Evolutionary conservation across 2,797 vertebrate species (phyloP), one percentile per base, ranked within the genome.

Genomic region (Sebastes iracundus): DNA sequence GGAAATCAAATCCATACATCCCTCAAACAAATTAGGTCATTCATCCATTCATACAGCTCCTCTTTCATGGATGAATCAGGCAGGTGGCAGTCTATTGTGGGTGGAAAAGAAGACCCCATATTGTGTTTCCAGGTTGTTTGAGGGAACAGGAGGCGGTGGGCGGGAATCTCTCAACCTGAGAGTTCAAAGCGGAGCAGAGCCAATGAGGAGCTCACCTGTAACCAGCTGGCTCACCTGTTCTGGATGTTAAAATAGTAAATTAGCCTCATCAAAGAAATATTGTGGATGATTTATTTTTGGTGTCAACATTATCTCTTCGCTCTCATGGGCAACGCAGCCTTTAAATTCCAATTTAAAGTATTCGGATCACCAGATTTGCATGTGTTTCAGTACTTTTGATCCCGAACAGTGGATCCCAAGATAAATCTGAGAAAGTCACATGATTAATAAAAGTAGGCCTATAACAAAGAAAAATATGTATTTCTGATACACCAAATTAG

Each of bases 31-130:
- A 91, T 90, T 72, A 83, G 71, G 75, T 88, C 61, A 88, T 80
- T 75, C 46, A 62, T 58, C 70, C 68, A 65, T 85, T 86, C 67
- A 63, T 55, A 3, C 18, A 66, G 86, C 90, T 94, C 88, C 23
- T 56, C 86, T 95, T 94, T 95, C 92, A 89, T 49, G 56, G 82
- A 84, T 76, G 80, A 91, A 88, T 83, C 84, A 65, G 84, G 76
- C 92, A 94, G 93, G 86, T 91, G 86, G 85, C 53, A 6, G 25
- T 38, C 86, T 63, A 82, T 92, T 93, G 83, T 90, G 56, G 55
- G 2, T 10, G 11, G 20, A 80, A 74, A 64, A 84, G 74, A 81
- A 72, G 79, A 79, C 33, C 76, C 74, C 79, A 55, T 80, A 93
- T 91, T 89, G 90, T 89, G 88, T 94, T 92, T 92, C 91, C 66